These are phyloP conservation scores for Congeria kusceri DNA, from an alignment of 2,888 invertebrate genomes.

Conservation along the genomic window DNA sequence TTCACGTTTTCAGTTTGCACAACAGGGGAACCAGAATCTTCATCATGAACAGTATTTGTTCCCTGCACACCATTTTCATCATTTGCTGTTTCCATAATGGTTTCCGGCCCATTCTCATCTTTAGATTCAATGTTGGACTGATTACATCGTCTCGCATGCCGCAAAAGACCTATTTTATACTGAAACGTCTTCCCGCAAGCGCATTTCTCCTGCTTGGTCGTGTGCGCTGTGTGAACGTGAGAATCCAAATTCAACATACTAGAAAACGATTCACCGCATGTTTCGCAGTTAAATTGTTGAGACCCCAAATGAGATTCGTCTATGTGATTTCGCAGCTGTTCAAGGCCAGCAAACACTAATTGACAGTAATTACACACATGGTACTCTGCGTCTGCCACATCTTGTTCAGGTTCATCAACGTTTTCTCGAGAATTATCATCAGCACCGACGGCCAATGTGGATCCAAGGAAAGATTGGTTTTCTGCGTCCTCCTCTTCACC, in stretches of 20 bases:
- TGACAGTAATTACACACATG: constrained; percentile 43
- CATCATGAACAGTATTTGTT: background rate
- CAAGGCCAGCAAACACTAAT: constrained; percentile 11
- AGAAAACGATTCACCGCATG: constrained; percentile 16
- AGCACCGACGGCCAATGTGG: background rate
- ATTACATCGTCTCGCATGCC: constrained; percentile 34
- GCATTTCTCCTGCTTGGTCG: constrained; percentile 35
- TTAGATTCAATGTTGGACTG: background rate
- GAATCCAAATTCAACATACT: constrained; percentile 5
- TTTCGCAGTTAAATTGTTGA: constrained; percentile 12
- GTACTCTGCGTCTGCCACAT: background rate
- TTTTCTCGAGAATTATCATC: constrained; percentile 1
- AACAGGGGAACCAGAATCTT: no score
- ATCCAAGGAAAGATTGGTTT: background rate
- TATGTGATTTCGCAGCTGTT: constrained; percentile 20
- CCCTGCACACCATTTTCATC: background rate
- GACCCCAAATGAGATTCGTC: constrained; percentile 16
- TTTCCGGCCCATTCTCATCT: background rate
- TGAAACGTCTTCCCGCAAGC: constrained; percentile 42
- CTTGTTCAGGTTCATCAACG: background rate
- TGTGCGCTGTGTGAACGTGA: constrained; percentile 19
- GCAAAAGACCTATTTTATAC: constrained; percentile 40
- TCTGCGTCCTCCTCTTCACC: background rate
- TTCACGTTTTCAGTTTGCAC: no score
- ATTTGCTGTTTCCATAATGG: background rate